Evolutionary conservation across 2,797 vertebrate species (phyloP).

Genomic region (Tolypeutes matacus): DNA sequence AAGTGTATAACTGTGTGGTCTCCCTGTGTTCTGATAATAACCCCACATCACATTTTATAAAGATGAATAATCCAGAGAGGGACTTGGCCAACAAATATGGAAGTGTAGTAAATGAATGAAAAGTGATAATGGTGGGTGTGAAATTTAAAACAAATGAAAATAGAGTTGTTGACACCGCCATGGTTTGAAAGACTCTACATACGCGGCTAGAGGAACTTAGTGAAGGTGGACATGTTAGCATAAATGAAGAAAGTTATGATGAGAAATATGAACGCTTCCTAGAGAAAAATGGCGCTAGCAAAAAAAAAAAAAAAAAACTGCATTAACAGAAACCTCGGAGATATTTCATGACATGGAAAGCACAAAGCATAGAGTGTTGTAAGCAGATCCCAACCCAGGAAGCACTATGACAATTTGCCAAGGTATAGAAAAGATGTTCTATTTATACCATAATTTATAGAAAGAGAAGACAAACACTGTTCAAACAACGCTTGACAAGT

Average conservation of each 20-base stretch:
- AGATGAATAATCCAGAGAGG: neutral
- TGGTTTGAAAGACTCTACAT: neutral
- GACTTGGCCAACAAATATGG: neutral
- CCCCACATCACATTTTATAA: neutral
- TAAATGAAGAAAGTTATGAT: neutral
- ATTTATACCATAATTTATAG: neutral
- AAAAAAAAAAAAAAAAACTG: too few species aligned
- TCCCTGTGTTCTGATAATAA: neutral
- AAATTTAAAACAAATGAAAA: neutral
- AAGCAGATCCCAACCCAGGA: neutral
- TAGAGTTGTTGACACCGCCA: neutral
- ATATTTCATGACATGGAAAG: neutral
- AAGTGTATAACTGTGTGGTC: neutral
- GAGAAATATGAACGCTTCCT: neutral
- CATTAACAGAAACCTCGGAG: neutral
- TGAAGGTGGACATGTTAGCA: neutral
- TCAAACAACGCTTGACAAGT: too few species aligned
- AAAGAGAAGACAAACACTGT: neutral
- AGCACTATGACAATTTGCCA: neutral
- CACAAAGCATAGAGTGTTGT: neutral
- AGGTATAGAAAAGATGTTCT: neutral
- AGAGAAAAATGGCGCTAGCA: neutral
- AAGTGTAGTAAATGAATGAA: neutral
- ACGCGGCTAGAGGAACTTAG: neutral
- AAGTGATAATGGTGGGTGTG: neutral